Evolutionary conservation across 1,140 invertebrate species (phyloP).

Genomic region (Laupala kohalensis): DNA sequence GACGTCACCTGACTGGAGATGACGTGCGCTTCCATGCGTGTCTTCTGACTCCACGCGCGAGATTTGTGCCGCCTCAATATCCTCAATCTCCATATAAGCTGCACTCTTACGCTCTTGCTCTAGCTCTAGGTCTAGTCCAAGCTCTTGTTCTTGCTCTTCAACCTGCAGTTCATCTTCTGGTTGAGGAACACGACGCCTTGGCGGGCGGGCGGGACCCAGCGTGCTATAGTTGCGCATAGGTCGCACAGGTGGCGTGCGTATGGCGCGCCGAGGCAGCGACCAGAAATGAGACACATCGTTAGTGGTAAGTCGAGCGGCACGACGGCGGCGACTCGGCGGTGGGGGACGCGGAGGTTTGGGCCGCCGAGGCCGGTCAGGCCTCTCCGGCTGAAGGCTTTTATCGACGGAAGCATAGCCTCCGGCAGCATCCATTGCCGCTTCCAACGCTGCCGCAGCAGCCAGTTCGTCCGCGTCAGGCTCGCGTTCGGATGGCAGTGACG

Average conservation of each 20-base stretch:
- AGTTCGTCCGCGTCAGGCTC: neutral
- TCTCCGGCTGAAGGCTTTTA: neutral
- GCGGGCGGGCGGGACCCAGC: conserved; percentile 40
- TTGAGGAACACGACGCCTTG: conserved; percentile 32
- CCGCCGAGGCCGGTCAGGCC: conserved; percentile 3
- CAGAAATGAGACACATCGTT: conserved; percentile 32
- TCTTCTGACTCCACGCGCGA: neutral
- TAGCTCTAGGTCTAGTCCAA: conserved; percentile 12
- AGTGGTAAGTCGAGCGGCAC: neutral
- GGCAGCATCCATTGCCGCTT: conserved; percentile 25
- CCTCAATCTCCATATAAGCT: conserved; percentile 16
- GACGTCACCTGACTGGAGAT: conserved; percentile 52
- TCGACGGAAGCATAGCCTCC: conserved; percentile 55
- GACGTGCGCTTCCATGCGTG: conserved; percentile 24
- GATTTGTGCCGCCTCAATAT: conserved; percentile 5
- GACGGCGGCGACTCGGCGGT: conserved; percentile 5
- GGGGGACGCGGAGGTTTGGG: conserved; percentile 9
- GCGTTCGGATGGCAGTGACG: conserved; percentile 33
- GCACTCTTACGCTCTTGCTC: conserved; percentile 9
- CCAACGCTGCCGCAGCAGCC: neutral
- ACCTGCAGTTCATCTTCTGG: conserved; percentile 15
- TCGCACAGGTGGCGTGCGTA: conserved; percentile 28
- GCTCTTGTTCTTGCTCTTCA: conserved; percentile 11
- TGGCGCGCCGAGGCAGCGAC: conserved; percentile 29
- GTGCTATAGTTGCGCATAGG: conserved; percentile 54